Evolutionary conservation across 2,888 invertebrate genomes (phyloP).

Genomic region (Empis stercorea): DNA sequence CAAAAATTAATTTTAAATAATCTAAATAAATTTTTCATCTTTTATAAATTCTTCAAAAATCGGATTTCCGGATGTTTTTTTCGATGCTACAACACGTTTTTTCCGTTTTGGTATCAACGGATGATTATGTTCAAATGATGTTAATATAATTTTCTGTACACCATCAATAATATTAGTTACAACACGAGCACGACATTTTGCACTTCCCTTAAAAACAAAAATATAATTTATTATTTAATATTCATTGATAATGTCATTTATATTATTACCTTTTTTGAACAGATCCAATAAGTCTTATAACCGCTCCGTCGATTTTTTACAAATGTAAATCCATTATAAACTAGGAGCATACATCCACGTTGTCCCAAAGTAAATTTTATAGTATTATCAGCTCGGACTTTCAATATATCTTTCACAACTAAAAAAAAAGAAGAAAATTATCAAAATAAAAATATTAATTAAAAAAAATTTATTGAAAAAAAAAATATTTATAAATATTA

Average conservation of each 20-base stretch:
- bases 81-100: slow-evolving; percentile 12
- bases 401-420: not conserved
- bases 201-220: slow-evolving; percentile 26
- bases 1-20: not conserved
- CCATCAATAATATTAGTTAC: slow-evolving; percentile 33
- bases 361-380: slow-evolving; percentile 28
- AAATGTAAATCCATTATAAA: slow-evolving; percentile 30
- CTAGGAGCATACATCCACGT: slow-evolving; percentile 30
- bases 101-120: slow-evolving; percentile 24
- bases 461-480: no score
- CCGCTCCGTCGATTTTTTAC: slow-evolving; percentile 34
- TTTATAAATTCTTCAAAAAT: no score
- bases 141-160: slow-evolving; percentile 31
- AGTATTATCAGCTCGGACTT: not conserved
- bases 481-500: no score
- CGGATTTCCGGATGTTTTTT: no score
- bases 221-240: not conserved
- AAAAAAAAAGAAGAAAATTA: no score
- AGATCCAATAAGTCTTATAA: slow-evolving; percentile 35
- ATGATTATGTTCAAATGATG: slow-evolving; percentile 31
- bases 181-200: slow-evolving; percentile 34
- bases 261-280: slow-evolving; percentile 31
- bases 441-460: no score
- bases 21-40: not conserved
- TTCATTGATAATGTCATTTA: not conserved